Percentiles rank a stretch among this genome's conserved stretches.
phyloP scores from a whole-genome alignment of 1,140 invertebrate species.

The Caerostris extrusa region DNA sequence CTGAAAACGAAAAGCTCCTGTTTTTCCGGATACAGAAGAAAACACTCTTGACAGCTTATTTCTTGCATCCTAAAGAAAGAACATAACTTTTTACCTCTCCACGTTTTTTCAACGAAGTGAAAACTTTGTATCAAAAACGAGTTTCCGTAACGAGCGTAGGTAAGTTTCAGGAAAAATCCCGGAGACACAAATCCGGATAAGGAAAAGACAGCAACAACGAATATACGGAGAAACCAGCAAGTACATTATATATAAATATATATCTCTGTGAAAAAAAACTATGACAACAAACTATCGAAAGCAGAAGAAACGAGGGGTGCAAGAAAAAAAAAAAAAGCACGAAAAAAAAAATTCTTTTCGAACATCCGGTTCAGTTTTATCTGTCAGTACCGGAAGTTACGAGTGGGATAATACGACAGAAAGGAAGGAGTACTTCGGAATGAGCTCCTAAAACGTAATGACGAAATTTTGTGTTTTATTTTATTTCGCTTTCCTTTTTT shows the following conservation, averaged over 20 bases:
- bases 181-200: conserved; percentile 35
- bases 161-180: conserved; percentile 1
- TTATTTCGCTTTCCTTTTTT: neutral
- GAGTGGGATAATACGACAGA: conserved; percentile 72
- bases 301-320: neutral
- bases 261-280: neutral
- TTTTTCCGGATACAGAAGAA: neutral
- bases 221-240: neutral
- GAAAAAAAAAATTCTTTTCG: conserved; percentile 20
- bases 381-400: conserved; percentile 73
- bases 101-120: conserved; percentile 2
- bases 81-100: neutral
- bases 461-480: conserved; percentile 47
- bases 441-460: conserved; percentile 52
- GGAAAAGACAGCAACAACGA: neutral
- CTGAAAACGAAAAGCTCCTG: neutral
- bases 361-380: conserved; percentile 74
- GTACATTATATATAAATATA: neutral
- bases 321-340: neutral
- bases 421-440: conserved; percentile 63
- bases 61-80: neutral
- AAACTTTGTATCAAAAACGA: conserved; percentile 42
- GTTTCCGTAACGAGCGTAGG: neutral
- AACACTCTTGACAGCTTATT: neutral
- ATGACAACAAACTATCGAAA: conserved; percentile 45